Evolutionary conservation across 2,113 vertebrate species (phyloP), one percentile per base, ranked within the genome.

Genomic region (Paradisaea rubra): DNA sequence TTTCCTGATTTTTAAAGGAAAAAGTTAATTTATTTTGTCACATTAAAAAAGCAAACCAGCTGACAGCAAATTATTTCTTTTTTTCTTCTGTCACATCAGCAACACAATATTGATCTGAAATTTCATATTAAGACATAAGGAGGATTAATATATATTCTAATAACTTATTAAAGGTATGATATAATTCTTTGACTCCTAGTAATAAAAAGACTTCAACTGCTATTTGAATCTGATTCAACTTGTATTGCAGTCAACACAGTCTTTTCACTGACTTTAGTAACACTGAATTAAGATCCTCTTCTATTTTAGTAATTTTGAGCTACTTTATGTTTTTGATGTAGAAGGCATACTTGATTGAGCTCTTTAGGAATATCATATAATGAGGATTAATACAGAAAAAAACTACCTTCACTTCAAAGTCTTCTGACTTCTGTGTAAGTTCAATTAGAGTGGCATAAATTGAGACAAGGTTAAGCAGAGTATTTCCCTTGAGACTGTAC

Each of bases 381-480:
- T 72, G 25, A 91, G 76, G 21, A 83, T 23, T 63, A 57, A 69
- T 72, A 52, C 4, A 66, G 11, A 71, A 73, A 94, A 93, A 70
- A 54, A 71, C 41, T 97, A 99, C 99, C 98, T 99, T 99, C 54
- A 99, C 98, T 91, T 98, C 97, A 91, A 99, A 97, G 92, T 98
- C 98, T 95, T 98, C 98, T 37, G 98, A 96, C 93, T 98, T 99
- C 94, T 97, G 96, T 33, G 97, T 92, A 90, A 98, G 97, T 89
- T 98, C 96, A 89, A 98, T 98, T 93, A 99, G 89, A 78, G 98
- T 97, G 12, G 98, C 98, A 98, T 99, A 99, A 95, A 99, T 95
- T 93, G 98, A 95, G 68, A 97, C 95, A 86, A 99, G 96, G 91
- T 98, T 98, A 91, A 96, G 97, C 88, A 99, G 98, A 76, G 97